These are phyloP conservation scores for Callocephalon fimbriatum DNA, from an alignment of 2,113 vertebrate species.

Conservation along the genomic window DNA sequence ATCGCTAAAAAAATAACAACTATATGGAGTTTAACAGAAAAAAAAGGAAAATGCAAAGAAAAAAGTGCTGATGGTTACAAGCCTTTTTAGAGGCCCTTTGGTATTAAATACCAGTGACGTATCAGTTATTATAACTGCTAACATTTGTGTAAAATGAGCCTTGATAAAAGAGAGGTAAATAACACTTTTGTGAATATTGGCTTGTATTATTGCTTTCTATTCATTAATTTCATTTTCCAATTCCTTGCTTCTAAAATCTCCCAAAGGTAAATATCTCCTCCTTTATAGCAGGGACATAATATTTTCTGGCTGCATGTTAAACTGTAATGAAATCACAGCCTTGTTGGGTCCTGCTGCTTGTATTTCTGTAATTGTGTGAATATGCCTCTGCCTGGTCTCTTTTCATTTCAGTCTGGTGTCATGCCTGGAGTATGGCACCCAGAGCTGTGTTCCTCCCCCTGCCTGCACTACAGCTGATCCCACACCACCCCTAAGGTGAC, in stretches of 20 bases:
- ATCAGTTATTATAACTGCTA: neutral
- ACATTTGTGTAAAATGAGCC: neutral
- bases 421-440: neutral
- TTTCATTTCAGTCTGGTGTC: neutral
- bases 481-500: neutral
- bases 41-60: too few species aligned
- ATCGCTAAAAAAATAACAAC: too few species aligned
- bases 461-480: neutral
- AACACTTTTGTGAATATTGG: conserved; percentile 16
- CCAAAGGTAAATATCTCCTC: conserved; percentile 6
- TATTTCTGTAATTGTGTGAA: neutral
- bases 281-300: neutral
- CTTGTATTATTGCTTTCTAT: conserved; percentile 29
- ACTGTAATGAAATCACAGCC: neutral
- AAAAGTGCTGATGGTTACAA: too few species aligned
- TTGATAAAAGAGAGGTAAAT: conserved; percentile 23
- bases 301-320: neutral
- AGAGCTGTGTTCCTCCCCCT: neutral
- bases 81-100: neutral
- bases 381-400: neutral
- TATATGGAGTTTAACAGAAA: too few species aligned
- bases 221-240: conserved; percentile 44
- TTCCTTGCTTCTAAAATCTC: conserved; percentile 31
- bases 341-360: neutral
- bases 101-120: neutral